Evolutionary conservation across 2,113 vertebrate genomes (phyloP), one percentile per base, ranked within the genome.

Genomic region (Macquaria australasica): DNA sequence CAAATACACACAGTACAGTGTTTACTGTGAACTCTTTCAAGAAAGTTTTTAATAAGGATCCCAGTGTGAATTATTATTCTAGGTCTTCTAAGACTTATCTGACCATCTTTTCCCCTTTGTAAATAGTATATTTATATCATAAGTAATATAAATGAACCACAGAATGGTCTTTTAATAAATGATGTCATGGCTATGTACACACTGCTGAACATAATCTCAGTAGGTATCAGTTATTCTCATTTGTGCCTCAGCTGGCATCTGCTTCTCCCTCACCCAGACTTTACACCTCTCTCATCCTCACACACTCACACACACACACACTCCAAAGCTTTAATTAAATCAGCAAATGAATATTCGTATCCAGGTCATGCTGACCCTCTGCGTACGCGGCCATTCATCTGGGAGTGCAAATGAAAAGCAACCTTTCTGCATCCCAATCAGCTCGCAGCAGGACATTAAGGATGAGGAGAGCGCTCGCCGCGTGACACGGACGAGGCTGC

Each of bases 281-380:
- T 69, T 18, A 74, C 73, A 70, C 64, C 72, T 14, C 69, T 67
- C 64, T 63, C 45, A 67, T 58, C 2, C 66, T 5, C 62, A 25
- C 55, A 6, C 55, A 58, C 69, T 59, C 76, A 50, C 55, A 74
- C 71, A 55, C 79, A 63, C 67, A 41, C 62, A 53, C 75, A 43
- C 68, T 59, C 34, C 10, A 60, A 66, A 90, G 81, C 79, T 85
- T 87, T 89, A 91, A 93, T 93, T 89, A 90, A 93, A 93, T 85
- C 81, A 77, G 79, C 15, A 58, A 84, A 89, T 92, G 51, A 91
- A 88, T 85, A 86, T 89, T 86, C 14, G 75, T 71, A 87, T 88
- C 86, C 86, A 82, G 89, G 89, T 86, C 43, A 79, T 25, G 77
- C 77, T 79, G 90, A 91, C 92, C 87, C 85, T 79, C 16, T 59